A percentile compares a stretch with the other conserved stretches of the same genome.
Evolutionary conservation across 2,888 invertebrate genomes (phyloP).

Genomic region (Caenorhabditis doughertyi): DNA sequence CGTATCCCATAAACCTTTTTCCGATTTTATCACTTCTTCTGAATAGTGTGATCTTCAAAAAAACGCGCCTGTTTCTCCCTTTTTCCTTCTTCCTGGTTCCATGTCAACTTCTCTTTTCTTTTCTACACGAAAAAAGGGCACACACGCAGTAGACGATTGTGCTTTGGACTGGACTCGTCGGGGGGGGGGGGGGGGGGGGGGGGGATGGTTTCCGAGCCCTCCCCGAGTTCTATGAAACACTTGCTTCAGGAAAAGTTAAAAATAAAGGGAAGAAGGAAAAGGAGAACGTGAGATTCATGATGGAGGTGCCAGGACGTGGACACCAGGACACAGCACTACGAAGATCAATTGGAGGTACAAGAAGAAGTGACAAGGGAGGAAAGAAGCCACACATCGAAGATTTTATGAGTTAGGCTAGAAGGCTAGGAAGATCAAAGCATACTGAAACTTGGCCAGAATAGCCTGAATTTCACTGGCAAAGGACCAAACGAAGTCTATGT

Average conservation of each 20-base stretch:
- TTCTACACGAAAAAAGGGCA: slow-evolving; percentile 34
- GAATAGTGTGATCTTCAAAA: slow-evolving; percentile 44
- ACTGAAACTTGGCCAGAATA: too few species aligned
- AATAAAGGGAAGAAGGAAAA: slow-evolving; percentile 17
- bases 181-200: too few species aligned
- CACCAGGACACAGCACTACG: not conserved
- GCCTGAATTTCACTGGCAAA: too few species aligned
- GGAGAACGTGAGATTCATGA: slow-evolving; percentile 44
- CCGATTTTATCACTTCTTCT: not conserved
- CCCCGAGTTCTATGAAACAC: slow-evolving; percentile 4
- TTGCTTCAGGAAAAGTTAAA: slow-evolving; percentile 25
- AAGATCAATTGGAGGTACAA: not conserved
- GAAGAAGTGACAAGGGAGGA: not conserved
- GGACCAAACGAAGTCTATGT: too few species aligned
- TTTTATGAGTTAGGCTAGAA: not conserved
- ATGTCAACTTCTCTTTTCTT: not conserved
- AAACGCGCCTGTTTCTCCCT: slow-evolving; percentile 31
- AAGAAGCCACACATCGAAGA: not conserved
- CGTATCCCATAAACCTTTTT: slow-evolving; percentile 45
- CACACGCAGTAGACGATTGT: slow-evolving; percentile 17
- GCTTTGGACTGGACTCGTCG: slow-evolving; percentile 26
- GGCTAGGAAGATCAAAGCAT: too few species aligned
- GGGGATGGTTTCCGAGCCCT: slow-evolving; percentile 16
- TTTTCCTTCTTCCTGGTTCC: slow-evolving; percentile 28
- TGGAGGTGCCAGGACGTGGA: not conserved